A percentile compares a stretch with the other conserved stretches of the same genome.
Conservation (phyloP, 2,113 vertebrate species). For the Condylura cristata region DNA sequence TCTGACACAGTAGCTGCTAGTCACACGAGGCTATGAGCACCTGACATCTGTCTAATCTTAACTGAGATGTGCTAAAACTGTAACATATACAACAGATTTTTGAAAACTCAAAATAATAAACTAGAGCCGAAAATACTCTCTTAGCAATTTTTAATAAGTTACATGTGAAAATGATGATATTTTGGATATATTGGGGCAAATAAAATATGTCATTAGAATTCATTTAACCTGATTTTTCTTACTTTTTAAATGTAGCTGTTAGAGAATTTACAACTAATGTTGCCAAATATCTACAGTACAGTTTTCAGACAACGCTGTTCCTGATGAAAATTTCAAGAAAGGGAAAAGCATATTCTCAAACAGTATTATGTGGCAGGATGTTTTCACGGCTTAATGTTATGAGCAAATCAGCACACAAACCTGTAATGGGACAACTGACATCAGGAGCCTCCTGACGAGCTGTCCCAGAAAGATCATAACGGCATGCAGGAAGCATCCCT, state of each 20-base stretch:
- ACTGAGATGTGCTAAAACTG: neutral
- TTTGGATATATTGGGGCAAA: neutral
- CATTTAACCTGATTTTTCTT: slow-evolving; percentile 35
- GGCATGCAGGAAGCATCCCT: slow-evolving; percentile 42
- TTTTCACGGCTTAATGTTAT: slow-evolving; percentile 22
- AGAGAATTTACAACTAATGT: neutral
- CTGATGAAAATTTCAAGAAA: neutral
- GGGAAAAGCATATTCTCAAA: slow-evolving; percentile 1
- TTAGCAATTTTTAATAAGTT: neutral
- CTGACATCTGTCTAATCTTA: neutral
- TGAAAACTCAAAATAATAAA: neutral
- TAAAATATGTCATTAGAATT: slow-evolving; percentile 31
- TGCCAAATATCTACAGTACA: neutral
- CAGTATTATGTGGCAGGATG: neutral
- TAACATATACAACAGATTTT: neutral
- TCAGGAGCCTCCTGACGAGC: slow-evolving; percentile 28
- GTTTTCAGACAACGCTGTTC: neutral
- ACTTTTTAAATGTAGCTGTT: slow-evolving; percentile 6
- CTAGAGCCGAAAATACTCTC: neutral
- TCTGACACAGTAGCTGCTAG: neutral
- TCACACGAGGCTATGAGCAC: neutral
- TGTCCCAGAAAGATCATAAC: neutral
- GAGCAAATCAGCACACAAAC: neutral
- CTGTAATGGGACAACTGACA: neutral
- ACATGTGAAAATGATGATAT: neutral